Evolutionary conservation across 2,797 vertebrate species (phyloP).

Genomic region (Helostoma temminkii): DNA sequence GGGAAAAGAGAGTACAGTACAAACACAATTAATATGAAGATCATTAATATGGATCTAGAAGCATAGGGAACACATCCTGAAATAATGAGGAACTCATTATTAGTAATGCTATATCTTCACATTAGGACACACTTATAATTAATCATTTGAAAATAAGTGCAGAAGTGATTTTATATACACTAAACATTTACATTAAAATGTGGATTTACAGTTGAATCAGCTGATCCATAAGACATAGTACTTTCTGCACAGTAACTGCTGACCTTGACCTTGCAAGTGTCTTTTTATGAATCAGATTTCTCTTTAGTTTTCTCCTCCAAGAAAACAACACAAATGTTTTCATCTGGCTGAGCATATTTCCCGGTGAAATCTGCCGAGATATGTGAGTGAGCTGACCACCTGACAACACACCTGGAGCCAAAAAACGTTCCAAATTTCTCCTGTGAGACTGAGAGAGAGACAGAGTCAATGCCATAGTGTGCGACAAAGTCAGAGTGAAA

Average conservation of each 20-base stretch:
- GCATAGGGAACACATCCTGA: conserved; percentile 53
- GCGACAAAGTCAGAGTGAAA: conserved; percentile 20
- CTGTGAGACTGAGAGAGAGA: conserved; percentile 45
- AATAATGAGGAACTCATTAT: conserved; percentile 71
- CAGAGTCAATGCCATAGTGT: conserved; percentile 12
- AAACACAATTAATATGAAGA: conserved; percentile 73
- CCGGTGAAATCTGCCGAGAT: conserved; percentile 49
- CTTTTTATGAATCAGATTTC: conserved; percentile 34
- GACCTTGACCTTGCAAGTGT: conserved; percentile 66
- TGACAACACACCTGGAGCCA: conserved; percentile 70
- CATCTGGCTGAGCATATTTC: conserved; percentile 52
- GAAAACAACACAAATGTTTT: conserved; percentile 34
- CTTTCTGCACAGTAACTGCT: conserved; percentile 28
- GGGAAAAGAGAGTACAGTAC: conserved; percentile 52
- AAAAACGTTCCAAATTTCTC: conserved; percentile 67
- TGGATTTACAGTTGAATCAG: conserved; percentile 2
- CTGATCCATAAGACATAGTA: conserved; percentile 6
- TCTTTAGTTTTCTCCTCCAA: conserved; percentile 24
- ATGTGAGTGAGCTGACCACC: conserved; percentile 58
- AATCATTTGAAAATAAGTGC: conserved; percentile 39
- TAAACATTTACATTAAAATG: conserved; percentile 10
- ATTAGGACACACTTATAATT: conserved; percentile 57
- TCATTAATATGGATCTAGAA: conserved; percentile 73
- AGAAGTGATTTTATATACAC: conserved; percentile 25
- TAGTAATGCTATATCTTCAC: conserved; percentile 48